phyloP scores from a whole-genome alignment of 2,113 vertebrate genomes.

The Pseudorasbora parva region DNA sequence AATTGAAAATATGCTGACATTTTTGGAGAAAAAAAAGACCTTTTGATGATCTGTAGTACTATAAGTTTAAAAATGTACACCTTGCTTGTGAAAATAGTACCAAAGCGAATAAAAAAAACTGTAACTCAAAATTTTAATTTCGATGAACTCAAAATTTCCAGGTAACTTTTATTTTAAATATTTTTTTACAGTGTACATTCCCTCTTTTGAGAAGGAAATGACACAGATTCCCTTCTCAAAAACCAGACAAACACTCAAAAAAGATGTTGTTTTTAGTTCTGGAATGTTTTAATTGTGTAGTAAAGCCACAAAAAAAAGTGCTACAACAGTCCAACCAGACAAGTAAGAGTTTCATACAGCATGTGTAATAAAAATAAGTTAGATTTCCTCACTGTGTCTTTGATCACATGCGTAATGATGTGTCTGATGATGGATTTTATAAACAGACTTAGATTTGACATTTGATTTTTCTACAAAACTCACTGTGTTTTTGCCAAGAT shows the following conservation, averaged over 20 bases:
- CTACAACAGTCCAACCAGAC: background rate
- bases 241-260: background rate
- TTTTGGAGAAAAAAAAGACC: no score
- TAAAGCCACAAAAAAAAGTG: background rate
- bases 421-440: constrained; percentile 4
- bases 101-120: no score
- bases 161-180: no score
- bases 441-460: background rate
- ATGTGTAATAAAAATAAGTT: background rate
- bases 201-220: background rate
- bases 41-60: no score
- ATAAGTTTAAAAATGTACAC: no score
- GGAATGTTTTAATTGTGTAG: background rate
- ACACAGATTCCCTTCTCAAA: background rate
- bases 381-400: background rate
- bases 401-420: background rate
- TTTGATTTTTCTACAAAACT: background rate
- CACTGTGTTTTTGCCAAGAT: background rate
- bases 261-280: background rate
- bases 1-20: no score
- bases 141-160: no score
- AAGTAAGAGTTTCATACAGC: background rate
- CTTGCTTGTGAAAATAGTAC: no score
- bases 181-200: no score
- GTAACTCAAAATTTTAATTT: no score